A percentile compares a stretch with the other conserved stretches of the same genome.
Conservation (phyloP, 23 tunicate genomes). For the Diplosoma virens region DNA sequence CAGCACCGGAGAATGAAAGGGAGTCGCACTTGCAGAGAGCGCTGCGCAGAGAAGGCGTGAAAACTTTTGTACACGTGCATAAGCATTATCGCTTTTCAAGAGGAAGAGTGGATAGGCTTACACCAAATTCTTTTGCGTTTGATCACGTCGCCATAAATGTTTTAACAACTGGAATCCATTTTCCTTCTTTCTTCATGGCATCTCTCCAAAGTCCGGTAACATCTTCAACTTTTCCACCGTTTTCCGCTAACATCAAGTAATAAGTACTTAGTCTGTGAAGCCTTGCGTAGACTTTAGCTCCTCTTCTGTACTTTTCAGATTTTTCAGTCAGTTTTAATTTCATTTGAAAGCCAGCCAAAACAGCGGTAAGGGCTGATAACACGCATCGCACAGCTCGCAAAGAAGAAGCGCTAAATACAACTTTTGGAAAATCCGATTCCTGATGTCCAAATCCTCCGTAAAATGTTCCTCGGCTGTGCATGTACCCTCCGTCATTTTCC, state of each 20-base stretch:
- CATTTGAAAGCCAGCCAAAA: slow-evolving; percentile 70
- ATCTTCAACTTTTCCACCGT: slow-evolving; percentile 88
- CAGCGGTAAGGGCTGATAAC: slow-evolving; percentile 59
- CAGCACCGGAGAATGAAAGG: no score
- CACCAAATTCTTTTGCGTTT: background rate
- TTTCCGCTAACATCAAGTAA: slow-evolving; percentile 71
- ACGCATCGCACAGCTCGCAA: slow-evolving; percentile 55
- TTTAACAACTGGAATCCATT: slow-evolving; percentile 70
- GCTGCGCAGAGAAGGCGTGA: no score
- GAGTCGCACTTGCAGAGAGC: no score
- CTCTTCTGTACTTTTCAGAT: slow-evolving; percentile 73
- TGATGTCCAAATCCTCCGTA: no score
- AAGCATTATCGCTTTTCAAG: no score
- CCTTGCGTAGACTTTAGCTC: slow-evolving; percentile 78
- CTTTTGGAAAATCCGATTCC: background rate
- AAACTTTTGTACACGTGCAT: no score
- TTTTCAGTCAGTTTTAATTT: slow-evolving; percentile 72
- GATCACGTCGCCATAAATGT: slow-evolving; percentile 73
- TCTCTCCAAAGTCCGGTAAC: slow-evolving; percentile 74
- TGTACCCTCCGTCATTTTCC: no score
- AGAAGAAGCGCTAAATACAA: slow-evolving; percentile 1
- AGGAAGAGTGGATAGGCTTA: background rate
- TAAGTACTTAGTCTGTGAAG: slow-evolving; percentile 59
- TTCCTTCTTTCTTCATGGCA: slow-evolving; percentile 85
- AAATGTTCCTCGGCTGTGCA: no score